phyloP scores from a whole-genome alignment of 2,888 invertebrate species.

The Pristionchus maxplancki region DNA sequence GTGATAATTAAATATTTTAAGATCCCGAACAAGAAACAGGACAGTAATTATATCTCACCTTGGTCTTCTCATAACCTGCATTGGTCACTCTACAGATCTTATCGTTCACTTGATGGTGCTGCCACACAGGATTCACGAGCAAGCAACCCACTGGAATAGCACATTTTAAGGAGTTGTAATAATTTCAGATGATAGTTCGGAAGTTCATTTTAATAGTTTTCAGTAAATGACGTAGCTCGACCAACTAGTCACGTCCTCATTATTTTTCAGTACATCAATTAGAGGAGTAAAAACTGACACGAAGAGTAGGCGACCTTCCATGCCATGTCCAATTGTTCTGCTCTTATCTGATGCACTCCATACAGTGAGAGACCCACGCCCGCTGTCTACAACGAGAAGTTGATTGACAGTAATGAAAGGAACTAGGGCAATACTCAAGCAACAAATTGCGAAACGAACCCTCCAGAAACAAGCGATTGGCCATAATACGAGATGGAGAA shows the following conservation, averaged over 20 bases:
- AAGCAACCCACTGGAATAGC: conserved; percentile 64
- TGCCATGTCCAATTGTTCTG: conserved; percentile 56
- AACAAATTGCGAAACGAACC: conserved; percentile 54
- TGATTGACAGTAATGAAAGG: background rate
- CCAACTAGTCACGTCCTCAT: background rate
- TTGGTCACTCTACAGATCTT: conserved; percentile 59
- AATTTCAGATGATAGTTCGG: no score
- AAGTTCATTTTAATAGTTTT: no score
- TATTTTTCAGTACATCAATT: background rate
- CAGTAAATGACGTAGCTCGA: no score
- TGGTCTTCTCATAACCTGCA: conserved; percentile 19
- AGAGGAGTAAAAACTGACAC: conserved; percentile 54
- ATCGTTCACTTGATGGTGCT: conserved; percentile 68
- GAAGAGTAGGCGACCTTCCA: conserved; percentile 65
- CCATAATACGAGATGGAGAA: conserved; percentile 70
- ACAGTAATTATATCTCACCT: no score
- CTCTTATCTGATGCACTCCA: conserved; percentile 18
- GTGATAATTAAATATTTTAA: background rate
- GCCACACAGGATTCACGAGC: conserved; percentile 73
- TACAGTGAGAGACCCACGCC: conserved; percentile 44
- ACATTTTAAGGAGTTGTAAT: no score
- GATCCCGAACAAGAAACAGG: no score
- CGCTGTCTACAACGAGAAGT: conserved; percentile 29
- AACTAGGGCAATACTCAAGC: background rate
- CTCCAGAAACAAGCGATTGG: conserved; percentile 68